phyloP scores from a whole-genome alignment of 2,888 invertebrate genomes.

The Drosophila flavopinicola region DNA sequence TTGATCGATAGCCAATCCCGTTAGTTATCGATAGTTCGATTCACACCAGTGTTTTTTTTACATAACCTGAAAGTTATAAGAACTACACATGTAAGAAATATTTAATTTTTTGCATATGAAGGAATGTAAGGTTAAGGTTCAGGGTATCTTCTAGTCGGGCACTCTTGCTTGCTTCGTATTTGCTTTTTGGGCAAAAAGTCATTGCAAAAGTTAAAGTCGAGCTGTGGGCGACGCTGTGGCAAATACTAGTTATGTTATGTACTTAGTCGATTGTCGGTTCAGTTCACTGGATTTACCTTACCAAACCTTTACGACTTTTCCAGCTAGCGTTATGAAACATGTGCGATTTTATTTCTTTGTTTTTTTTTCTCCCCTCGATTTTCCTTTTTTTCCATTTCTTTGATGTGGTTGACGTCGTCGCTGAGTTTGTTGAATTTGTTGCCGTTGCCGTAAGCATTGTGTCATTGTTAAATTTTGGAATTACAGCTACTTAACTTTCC shows the following conservation, averaged over 20 bases:
- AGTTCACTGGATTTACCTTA: constrained; percentile 37
- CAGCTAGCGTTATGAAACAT: constrained; percentile 50
- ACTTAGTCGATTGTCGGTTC: constrained; percentile 36
- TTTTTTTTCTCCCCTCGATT: neutral
- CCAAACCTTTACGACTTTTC: constrained; percentile 45
- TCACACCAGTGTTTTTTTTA: no score
- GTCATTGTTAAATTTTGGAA: constrained; percentile 53
- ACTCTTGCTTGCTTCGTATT: no score
- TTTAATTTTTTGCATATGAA: no score
- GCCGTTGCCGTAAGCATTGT: constrained; percentile 30
- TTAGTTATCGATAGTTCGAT: no score
- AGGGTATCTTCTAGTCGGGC: no score
- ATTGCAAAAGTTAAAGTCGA: neutral
- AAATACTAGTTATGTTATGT: constrained; percentile 12
- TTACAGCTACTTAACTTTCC: constrained; percentile 50
- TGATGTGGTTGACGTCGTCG: constrained; percentile 42
- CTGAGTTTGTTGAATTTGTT: constrained; percentile 15
- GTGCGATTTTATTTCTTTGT: constrained; percentile 33
- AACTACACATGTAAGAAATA: no score
- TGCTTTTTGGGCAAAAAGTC: neutral
- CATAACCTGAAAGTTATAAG: no score
- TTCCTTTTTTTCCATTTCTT: constrained; percentile 39
- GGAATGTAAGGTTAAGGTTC: no score
- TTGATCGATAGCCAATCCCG: no score
- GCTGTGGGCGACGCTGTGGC: constrained; percentile 37